Evolutionary conservation across 2,797 vertebrate species (phyloP).

Genomic region (Catharus ustulatus): DNA sequence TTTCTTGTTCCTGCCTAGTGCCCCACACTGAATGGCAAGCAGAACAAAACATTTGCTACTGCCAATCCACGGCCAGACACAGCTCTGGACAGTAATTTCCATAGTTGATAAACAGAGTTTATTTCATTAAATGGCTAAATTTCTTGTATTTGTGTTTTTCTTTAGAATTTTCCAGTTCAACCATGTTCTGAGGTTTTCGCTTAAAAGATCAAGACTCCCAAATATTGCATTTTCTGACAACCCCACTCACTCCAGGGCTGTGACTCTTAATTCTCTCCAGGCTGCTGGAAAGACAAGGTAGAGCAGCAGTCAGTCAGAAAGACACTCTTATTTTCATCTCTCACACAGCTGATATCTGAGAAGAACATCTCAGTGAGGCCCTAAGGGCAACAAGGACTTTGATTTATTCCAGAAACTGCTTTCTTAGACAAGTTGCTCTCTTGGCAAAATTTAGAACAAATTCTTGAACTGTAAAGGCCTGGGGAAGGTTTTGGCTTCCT

Average conservation of each 20-base stretch:
- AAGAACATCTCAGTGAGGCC: slow-evolving; percentile 38
- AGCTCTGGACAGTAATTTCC: not conserved
- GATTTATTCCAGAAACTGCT: slow-evolving; percentile 51
- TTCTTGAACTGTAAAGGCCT: not conserved
- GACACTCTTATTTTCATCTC: slow-evolving; percentile 15
- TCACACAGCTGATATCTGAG: slow-evolving; percentile 1
- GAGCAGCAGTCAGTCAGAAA: not conserved
- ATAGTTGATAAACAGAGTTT: not conserved
- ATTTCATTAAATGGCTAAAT: not conserved
- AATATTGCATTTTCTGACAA: not conserved
- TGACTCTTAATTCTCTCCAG: slow-evolving; percentile 5
- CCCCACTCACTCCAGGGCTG: not conserved
- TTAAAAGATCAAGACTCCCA: not conserved
- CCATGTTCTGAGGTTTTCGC: not conserved
- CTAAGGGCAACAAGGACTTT: slow-evolving; percentile 28
- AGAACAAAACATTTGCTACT: not conserved
- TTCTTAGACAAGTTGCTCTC: slow-evolving; percentile 29
- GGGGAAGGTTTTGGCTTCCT: not conserved
- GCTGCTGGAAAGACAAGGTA: not conserved
- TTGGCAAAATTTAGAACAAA: not conserved
- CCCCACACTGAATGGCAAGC: not conserved
- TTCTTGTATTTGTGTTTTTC: not conserved
- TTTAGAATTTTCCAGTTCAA: not conserved
- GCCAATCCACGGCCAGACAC: not conserved
- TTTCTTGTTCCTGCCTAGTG: not conserved